These are phyloP conservation scores for Mionectes macconnelli DNA, from an alignment of 2,113 vertebrate genomes.

Conservation along the genomic window DNA sequence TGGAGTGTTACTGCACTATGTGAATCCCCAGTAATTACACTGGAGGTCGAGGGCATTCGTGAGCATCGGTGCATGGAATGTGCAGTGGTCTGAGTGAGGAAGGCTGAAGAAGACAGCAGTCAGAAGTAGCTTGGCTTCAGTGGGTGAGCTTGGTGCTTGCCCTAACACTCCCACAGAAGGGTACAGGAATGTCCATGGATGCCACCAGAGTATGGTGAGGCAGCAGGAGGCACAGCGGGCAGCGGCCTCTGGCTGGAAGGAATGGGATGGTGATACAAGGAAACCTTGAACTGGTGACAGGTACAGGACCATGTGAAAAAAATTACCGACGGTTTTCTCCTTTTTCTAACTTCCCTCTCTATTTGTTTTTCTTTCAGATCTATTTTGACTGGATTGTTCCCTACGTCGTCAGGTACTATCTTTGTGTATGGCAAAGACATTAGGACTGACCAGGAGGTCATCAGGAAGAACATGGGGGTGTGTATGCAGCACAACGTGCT, in stretches of 20 bases:
- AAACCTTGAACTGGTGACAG: not conserved
- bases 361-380: slow-evolving; percentile 75
- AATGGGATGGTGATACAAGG: no score
- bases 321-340: not conserved
- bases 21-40: not conserved
- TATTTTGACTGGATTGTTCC: slow-evolving; percentile 90
- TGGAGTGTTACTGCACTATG: not conserved
- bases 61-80: not conserved
- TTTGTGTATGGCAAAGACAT: slow-evolving; percentile 90
- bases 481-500: slow-evolving; percentile 97
- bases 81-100: not conserved
- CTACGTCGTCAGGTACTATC: slow-evolving; percentile 85
- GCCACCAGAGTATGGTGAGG: not conserved
- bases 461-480: slow-evolving; percentile 88
- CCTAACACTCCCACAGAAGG: not conserved
- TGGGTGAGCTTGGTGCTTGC: not conserved
- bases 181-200: not conserved
- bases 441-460: slow-evolving; percentile 75
- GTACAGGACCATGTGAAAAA: not conserved
- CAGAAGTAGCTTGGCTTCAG: not conserved
- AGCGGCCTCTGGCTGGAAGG: not conserved
- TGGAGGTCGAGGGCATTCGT: not conserved
- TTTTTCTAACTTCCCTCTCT: not conserved
- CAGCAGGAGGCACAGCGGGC: not conserved
- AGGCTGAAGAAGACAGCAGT: not conserved